Evolutionary conservation across 2,797 vertebrate species (phyloP).

Genomic region (Arrhamphus sclerolepis): DNA sequence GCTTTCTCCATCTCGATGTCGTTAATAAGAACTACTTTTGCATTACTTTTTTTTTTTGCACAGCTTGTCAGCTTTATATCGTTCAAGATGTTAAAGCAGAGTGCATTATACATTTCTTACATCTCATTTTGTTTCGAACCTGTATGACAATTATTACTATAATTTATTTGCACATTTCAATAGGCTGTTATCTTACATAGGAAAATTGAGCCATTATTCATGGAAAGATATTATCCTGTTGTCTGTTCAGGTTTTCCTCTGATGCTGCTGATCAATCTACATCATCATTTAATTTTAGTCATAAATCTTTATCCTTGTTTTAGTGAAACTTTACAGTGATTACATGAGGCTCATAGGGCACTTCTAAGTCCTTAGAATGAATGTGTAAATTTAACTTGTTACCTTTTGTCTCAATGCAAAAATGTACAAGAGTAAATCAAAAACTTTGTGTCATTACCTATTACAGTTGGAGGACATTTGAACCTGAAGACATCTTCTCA

Average conservation of each 20-base stretch:
- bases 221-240: background rate
- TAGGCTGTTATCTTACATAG: background rate
- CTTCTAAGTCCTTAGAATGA: too few relatives aligned
- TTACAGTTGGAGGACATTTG: conserved; percentile 43
- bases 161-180: too few relatives aligned
- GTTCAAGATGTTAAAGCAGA: too few relatives aligned
- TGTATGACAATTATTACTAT: background rate
- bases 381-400: too few relatives aligned
- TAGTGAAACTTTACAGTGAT: background rate
- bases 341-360: too few relatives aligned
- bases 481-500: conserved; percentile 31
- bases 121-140: background rate
- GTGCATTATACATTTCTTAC: background rate
- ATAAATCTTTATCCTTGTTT: background rate
- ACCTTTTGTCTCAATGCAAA: too few relatives aligned
- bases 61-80: too few relatives aligned
- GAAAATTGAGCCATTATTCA: background rate
- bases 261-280: background rate
- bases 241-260: background rate
- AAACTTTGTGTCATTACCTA: conserved; percentile 26
- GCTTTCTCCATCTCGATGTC: too few relatives aligned
- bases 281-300: background rate
- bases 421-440: background rate
- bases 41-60: too few relatives aligned
- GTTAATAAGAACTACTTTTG: background rate